Evolutionary conservation across 1,140 invertebrate species (phyloP).

Genomic region (Drosophila truncata): DNA sequence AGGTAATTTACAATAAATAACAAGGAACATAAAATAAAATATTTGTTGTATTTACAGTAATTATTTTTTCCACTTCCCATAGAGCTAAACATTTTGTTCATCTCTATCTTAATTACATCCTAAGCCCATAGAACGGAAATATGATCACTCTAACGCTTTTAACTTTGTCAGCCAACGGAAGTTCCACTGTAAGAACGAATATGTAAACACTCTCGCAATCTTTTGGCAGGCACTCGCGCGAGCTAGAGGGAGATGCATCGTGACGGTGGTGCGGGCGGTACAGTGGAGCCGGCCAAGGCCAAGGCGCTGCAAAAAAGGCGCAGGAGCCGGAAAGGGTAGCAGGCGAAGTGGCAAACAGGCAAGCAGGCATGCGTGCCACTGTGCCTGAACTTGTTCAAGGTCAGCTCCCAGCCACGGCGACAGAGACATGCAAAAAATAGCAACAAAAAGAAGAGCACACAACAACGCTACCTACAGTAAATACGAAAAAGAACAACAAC

Average conservation of each 20-base stretch:
- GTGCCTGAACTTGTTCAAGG: constrained; percentile 79
- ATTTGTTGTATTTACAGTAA: background rate
- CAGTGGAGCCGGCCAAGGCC: constrained; percentile 47
- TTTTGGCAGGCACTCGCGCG: constrained; percentile 1
- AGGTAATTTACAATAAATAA: no score
- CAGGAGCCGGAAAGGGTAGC: constrained; percentile 8
- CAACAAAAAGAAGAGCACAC: constrained; percentile 27
- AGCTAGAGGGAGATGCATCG: background rate
- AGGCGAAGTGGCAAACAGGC: constrained; percentile 2
- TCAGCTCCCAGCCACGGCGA: constrained; percentile 38
- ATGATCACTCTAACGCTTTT: background rate
- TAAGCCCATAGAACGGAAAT: background rate
- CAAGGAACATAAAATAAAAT: no score
- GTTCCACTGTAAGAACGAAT: constrained; percentile 14
- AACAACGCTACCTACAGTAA: constrained; percentile 7
- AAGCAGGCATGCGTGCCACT: constrained; percentile 42
- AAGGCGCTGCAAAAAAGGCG: constrained; percentile 12
- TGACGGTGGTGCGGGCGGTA: constrained; percentile 1
- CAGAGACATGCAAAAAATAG: constrained; percentile 49
- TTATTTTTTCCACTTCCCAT: background rate
- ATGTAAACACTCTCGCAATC: constrained; percentile 12
- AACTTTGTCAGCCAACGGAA: background rate
- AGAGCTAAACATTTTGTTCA: background rate
- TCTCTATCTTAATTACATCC: background rate
- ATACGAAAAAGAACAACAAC: constrained; percentile 6